Evolutionary conservation across 2,797 vertebrate species (phyloP), one percentile per base, ranked within the genome.

Genomic region (Cyclopterus lumpus): DNA sequence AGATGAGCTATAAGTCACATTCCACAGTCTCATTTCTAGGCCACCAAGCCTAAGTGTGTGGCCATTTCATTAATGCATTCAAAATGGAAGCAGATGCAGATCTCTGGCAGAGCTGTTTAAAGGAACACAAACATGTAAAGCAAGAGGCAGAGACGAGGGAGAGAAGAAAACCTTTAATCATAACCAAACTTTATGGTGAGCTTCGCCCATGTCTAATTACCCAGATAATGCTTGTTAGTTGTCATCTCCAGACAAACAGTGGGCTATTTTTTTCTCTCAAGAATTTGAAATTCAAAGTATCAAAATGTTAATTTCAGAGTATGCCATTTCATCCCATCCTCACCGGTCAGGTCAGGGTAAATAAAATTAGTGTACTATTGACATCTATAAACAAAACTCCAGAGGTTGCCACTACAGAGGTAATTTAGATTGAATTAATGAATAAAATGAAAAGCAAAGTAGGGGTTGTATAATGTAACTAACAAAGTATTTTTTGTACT

Each of bases 221-320:
- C 79, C 87, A 79, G 82, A 85, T 86, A 81, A 87, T 36, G 83
- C 81, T 90, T 91, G 88, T 91, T 93, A 88, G 89, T 92, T 91
- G 89, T 93, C 88, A 92, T 89, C 90, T 91, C 82, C 79, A 92
- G 82, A 91, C 91, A 90, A 94, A 93, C 86, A 90, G 78, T 55
- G 22, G 67, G 71, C 32, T 76, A 38, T 75, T 71, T 73, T 81
- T 73, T 53, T 28, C 36, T 67, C 77, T 71, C 53, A 53, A 81
- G 51, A 88, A 91, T 91, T 89, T 89, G 71, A 92, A 92, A 92
- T 88, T 91, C 82, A 82, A 88, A 92, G 73, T 34, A 85, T 80
- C 55, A 59, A 74, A 86, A 83, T 89, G 80, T 86, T 73, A 86
- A 60, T 89, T 83, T 84, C 77, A 75, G 57, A 86, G 62, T 63